phyloP scores from a whole-genome alignment of 2,888 invertebrate genomes.

The Stenichneumon culpator region DNA sequence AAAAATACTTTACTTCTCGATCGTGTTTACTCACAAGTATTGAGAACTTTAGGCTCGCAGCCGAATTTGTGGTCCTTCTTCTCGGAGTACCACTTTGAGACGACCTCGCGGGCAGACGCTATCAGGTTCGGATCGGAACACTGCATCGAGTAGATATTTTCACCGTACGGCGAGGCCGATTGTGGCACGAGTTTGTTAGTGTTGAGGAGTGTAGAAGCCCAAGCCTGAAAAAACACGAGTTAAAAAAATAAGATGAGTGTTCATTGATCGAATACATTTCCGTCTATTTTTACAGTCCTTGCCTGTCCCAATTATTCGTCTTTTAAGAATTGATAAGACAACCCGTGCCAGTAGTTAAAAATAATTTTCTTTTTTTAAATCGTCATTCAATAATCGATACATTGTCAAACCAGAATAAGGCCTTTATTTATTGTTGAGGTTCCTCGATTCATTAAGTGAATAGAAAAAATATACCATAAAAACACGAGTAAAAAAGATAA shows the following conservation, averaged over 20 bases:
- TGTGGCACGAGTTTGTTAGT: conserved; percentile 83
- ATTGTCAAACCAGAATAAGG: no score
- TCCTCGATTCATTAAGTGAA: not conserved
- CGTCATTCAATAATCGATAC: no score
- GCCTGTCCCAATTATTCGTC: not conserved
- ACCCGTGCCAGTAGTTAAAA: no score
- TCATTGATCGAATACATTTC: conserved; percentile 1
- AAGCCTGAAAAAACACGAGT: conserved; percentile 76
- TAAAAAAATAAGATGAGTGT: conserved; percentile 40
- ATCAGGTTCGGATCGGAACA: conserved; percentile 89
- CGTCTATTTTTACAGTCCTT: conserved; percentile 12
- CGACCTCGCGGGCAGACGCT: conserved; percentile 89
- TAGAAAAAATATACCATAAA: conserved; percentile 21
- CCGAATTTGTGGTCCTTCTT: conserved; percentile 90
- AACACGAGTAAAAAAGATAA: conserved; percentile 38
- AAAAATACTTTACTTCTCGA: not conserved
- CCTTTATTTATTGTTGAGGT: no score
- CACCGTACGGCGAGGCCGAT: conserved; percentile 85
- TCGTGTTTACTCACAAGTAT: conserved; percentile 87
- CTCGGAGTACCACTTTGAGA: conserved; percentile 92
- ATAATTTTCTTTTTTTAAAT: no score
- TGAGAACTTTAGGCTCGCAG: conserved; percentile 88
- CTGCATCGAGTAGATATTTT: conserved; percentile 91
- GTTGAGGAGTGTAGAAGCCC: conserved; percentile 82
- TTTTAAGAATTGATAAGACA: no score